Base-by-base conservation (phyloP, 2,113 vertebrate species). In the Thamnaconus septentrionalis region DNA sequence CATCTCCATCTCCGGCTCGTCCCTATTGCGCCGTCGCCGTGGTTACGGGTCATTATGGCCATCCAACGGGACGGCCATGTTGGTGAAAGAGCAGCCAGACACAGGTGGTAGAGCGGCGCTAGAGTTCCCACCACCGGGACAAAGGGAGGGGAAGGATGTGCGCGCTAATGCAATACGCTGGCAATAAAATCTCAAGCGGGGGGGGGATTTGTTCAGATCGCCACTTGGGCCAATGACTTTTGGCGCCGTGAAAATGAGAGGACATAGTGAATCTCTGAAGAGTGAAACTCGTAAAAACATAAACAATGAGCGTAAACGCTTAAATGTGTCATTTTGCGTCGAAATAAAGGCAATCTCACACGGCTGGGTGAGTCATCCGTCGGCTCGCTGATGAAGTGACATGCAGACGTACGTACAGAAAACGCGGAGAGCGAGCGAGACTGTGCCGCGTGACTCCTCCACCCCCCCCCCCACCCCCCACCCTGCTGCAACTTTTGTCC, bases 1-100 rank as follows among this genome's bases (percentile, higher is more conserved):
- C 57, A 9, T 40, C 4, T 54, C 7, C 8, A 66, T 39, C 64
- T 68, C 66, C 59, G 4, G 18, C 41, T 64, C 6, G 41, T 69
- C 69, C 75, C 53, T 85, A 84, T 79, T 73, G 79, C 2, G 3
- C 53, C 40, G 40, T 85, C 73, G 0, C 81, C 80, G 79, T 79
- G 76, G 78, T 0, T 64, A 88, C 41, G 8, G 53, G 57, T 85
- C 81, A 73, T 85, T 84, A 80, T 81, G 76, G 64, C 73, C 64
- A 59, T 77, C 81, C 67, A 80, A 67, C 72, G 56, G 50, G 80
- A 76, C 80, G n/a, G 82, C 86, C 88, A 90, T 88, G 86, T 88
- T 86, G 85, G 82, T 6, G 66, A 79, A 31, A 31, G 71, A 72
- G 66, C 41, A 68, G 66, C 66, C 56, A 76, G 70, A 63, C 82